These are phyloP conservation scores for Phenganax subtilis DNA, from an alignment of 92 coral and sea anemone genomes.

Conservation along the genomic window DNA sequence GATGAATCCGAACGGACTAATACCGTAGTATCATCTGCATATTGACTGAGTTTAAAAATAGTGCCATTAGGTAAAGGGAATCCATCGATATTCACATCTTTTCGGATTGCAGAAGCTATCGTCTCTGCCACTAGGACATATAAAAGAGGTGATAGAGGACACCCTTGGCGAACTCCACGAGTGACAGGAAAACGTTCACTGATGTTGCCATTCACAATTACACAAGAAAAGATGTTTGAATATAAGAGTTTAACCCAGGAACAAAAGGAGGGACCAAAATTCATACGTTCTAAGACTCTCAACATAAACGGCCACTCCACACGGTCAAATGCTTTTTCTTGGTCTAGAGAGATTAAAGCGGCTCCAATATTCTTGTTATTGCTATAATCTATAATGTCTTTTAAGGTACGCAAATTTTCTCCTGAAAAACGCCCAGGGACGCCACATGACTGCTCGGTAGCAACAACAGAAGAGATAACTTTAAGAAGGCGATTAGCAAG, in stretches of 20 bases:
- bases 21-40: constrained; percentile 44
- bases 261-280: constrained; percentile 49
- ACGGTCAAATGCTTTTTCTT: constrained; percentile 55
- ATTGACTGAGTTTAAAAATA: neutral
- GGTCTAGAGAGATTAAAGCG: constrained; percentile 51
- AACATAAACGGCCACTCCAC: constrained; percentile 52
- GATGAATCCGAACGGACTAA: constrained; percentile 13
- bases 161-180: constrained; percentile 41
- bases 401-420: constrained; percentile 34
- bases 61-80: neutral
- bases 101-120: constrained; percentile 29
- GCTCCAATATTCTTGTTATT: neutral
- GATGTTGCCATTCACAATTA: constrained; percentile 23
- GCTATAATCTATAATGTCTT: constrained; percentile 13
- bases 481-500: constrained; percentile 34
- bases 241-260: constrained; percentile 44
- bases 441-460: constrained; percentile 52
- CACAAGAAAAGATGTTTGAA: neutral
- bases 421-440: constrained; percentile 44
- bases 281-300: constrained; percentile 32
- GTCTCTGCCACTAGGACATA: constrained; percentile 39
- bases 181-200: constrained; percentile 11
- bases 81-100: constrained; percentile 18
- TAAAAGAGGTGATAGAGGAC: constrained; percentile 19
- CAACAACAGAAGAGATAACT: constrained; percentile 31